These are phyloP conservation scores for Lasiurus cinereus DNA, from an alignment of 2,113 vertebrate species.

Conservation along the genomic window DNA sequence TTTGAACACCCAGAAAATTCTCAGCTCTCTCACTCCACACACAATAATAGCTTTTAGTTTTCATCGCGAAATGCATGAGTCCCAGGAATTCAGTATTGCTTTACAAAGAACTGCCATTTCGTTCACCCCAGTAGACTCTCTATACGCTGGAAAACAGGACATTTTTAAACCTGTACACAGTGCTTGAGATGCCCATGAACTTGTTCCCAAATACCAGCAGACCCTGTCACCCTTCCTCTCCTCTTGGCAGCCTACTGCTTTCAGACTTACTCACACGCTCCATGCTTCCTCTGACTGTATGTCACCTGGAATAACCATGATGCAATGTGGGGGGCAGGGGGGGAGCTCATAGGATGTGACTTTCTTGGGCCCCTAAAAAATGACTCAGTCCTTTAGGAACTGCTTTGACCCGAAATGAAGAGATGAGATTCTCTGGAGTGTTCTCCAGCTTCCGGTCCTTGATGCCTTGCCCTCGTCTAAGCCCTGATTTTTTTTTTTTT, in stretches of 20 bases:
- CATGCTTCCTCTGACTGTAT: too few species aligned
- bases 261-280: neutral
- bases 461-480: neutral
- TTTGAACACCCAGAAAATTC: neutral
- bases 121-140: neutral
- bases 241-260: neutral
- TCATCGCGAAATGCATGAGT: neutral
- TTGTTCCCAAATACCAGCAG: neutral
- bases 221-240: neutral
- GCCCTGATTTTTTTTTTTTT: neutral
- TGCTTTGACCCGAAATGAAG: neutral
- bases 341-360: neutral
- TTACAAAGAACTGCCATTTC: neutral
- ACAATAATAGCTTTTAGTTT: neutral
- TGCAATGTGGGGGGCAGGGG: fast-evolving
- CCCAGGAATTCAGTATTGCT: neutral
- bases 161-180: neutral
- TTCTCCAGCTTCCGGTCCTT: neutral
- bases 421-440: neutral
- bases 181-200: neutral
- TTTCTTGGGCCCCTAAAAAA: neutral
- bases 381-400: neutral
- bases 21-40: neutral
- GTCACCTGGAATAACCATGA: neutral
- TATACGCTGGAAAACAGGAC: neutral